These are phyloP conservation scores for Leptoclinus maculatus DNA, from an alignment of 2,797 vertebrate species.

Conservation along the genomic window DNA sequence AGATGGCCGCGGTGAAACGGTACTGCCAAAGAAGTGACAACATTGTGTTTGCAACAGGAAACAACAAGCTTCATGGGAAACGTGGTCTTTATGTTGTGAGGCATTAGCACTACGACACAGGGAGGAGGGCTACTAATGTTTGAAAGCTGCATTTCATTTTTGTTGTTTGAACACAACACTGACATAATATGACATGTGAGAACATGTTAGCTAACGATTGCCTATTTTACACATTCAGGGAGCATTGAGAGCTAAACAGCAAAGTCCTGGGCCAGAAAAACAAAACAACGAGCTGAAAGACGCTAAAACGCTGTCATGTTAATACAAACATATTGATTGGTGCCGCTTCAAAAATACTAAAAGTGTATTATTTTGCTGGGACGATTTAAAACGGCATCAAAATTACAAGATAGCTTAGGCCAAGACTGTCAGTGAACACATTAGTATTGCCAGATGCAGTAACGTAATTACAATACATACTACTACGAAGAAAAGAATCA, in stretches of 20 bases:
- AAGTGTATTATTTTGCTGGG: background rate
- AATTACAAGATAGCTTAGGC: too few relatives aligned
- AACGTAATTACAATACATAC: background rate
- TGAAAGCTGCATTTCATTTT: conserved; percentile 32
- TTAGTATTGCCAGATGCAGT: too few relatives aligned
- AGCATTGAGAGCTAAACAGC: background rate
- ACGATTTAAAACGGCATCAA: too few relatives aligned
- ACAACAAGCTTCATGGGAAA: conserved; percentile 39
- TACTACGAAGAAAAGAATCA: background rate
- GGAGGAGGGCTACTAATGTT: conserved; percentile 23
- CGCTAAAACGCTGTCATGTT: background rate
- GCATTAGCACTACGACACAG: conserved; percentile 14
- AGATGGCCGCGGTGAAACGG: conserved; percentile 15
- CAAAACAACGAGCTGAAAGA: conserved; percentile 4
- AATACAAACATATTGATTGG: too few relatives aligned
- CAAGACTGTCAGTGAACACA: too few relatives aligned
- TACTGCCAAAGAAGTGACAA: conserved; percentile 11
- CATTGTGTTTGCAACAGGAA: conserved; percentile 35
- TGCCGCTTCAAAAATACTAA: background rate
- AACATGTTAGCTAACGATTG: background rate
- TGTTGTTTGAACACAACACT: conserved; percentile 4
- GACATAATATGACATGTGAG: background rate
- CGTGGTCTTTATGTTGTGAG: conserved; percentile 22
- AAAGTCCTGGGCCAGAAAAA: background rate
- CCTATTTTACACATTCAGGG: background rate